A percentile compares a stretch with the other conserved stretches of the same genome.
Conservation (phyloP, 2,113 vertebrate genomes). For the Crypturellus undulatus region DNA sequence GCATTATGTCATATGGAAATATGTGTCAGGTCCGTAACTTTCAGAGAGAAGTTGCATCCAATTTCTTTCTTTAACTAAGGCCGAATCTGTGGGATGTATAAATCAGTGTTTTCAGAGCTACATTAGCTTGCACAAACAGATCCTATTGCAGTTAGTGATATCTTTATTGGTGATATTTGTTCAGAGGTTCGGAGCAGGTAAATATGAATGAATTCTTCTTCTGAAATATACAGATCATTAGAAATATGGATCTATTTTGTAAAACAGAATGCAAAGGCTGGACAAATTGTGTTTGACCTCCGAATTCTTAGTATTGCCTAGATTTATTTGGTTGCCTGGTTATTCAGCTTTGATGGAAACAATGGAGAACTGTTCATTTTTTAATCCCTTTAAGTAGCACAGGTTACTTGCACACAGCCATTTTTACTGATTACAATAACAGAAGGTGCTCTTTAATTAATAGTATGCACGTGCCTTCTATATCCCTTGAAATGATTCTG, state of each 20-base stretch:
- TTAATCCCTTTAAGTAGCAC: not conserved
- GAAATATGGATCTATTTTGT: not conserved
- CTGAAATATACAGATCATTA: not conserved
- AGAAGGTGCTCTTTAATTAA: not conserved
- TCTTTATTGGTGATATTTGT: not conserved
- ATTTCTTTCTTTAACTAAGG: not conserved
- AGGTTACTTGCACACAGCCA: not conserved
- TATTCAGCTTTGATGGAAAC: not conserved
- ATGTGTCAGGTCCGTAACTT: not conserved
- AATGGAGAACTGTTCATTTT: not conserved
- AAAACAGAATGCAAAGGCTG: not conserved
- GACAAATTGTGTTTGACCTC: not conserved
- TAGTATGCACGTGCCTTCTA: not conserved
- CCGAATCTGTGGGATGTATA: rapidly evolving
- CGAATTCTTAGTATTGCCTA: not conserved
- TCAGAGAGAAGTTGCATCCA: not conserved
- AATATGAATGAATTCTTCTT: not conserved
- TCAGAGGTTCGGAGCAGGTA: not conserved
- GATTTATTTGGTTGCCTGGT: not conserved
- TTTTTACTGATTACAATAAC: not conserved
- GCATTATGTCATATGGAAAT: too few species aligned
- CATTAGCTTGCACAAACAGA: not conserved
- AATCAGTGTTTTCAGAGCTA: not conserved
- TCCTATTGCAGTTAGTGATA: not conserved
- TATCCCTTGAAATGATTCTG: not conserved